These are phyloP conservation scores for Turdus rufiventris DNA, from an alignment of 2,113 vertebrate species.

Conservation along the genomic window DNA sequence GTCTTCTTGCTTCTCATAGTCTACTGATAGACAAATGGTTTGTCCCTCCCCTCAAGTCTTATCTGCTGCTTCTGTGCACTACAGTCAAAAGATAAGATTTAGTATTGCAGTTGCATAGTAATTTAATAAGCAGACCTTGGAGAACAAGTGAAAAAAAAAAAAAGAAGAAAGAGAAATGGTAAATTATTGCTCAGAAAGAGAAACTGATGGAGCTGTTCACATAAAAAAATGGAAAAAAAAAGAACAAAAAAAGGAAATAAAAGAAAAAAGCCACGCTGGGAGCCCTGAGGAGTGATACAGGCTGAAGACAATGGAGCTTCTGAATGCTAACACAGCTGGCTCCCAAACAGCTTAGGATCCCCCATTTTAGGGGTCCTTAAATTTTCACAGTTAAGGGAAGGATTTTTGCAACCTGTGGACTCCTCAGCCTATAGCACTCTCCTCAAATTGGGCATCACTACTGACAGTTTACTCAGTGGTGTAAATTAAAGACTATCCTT, in stretches of 20 bases:
- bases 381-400: background rate
- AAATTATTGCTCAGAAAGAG: constrained; percentile 29
- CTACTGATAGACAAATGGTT: constrained; percentile 45
- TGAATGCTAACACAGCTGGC: background rate
- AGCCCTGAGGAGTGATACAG: background rate
- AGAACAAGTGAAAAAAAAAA: background rate
- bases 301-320: background rate
- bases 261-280: background rate
- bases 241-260: background rate
- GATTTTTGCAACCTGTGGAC: background rate
- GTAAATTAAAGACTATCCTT: background rate
- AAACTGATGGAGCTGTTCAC: constrained; percentile 19
- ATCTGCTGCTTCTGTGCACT: constrained; percentile 2
- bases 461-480: background rate
- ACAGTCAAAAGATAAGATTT: constrained; percentile 48
- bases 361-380: background rate
- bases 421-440: background rate
- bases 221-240: too few species aligned
- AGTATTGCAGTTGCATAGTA: constrained; percentile 33
- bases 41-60: background rate
- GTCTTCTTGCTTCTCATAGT: background rate
- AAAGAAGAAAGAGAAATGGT: constrained; percentile 9
- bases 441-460: background rate
- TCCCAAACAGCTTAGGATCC: background rate
- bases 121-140: constrained; percentile 51